Evolutionary conservation across 2,797 vertebrate genomes (phyloP).

Genomic region (Staurois parvus): DNA sequence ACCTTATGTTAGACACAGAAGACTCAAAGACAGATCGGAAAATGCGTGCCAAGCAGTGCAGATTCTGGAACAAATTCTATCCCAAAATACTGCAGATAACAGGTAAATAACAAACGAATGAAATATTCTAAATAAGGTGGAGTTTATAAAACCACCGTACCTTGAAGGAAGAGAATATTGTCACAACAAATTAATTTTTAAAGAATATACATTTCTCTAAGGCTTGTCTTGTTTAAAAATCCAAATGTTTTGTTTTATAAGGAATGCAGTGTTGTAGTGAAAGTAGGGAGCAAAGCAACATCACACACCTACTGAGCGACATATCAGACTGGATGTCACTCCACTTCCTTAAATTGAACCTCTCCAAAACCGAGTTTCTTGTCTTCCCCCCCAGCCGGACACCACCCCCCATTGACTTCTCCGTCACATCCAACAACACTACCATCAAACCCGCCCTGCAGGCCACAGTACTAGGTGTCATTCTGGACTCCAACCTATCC

Average conservation of each 20-base stretch:
- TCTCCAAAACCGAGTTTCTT: no score
- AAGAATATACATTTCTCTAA: neutral
- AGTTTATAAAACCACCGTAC: neutral
- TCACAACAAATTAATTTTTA: neutral
- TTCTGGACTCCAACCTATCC: no score
- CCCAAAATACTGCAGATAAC: conserved; percentile 83
- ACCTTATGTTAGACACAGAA: conserved; percentile 79
- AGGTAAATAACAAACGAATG: conserved; percentile 76
- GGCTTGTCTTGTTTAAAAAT: no score
- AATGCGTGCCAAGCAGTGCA: conserved; percentile 80
- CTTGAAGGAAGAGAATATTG: neutral
- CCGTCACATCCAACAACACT: no score
- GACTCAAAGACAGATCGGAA: conserved; percentile 73
- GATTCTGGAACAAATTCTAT: conserved; percentile 84
- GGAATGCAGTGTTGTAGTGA: neutral
- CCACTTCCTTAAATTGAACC: no score
- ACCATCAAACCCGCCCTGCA: no score
- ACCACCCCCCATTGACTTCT: no score
- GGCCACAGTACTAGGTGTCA: no score
- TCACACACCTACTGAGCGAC: no score
- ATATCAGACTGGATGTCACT: no score
- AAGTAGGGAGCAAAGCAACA: no score
- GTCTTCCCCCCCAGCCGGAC: no score
- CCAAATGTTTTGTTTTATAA: neutral
- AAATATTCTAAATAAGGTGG: conserved; percentile 12